Base-by-base conservation (phyloP, 2,797 vertebrate species). In the Diglossa cyanea region DNA sequence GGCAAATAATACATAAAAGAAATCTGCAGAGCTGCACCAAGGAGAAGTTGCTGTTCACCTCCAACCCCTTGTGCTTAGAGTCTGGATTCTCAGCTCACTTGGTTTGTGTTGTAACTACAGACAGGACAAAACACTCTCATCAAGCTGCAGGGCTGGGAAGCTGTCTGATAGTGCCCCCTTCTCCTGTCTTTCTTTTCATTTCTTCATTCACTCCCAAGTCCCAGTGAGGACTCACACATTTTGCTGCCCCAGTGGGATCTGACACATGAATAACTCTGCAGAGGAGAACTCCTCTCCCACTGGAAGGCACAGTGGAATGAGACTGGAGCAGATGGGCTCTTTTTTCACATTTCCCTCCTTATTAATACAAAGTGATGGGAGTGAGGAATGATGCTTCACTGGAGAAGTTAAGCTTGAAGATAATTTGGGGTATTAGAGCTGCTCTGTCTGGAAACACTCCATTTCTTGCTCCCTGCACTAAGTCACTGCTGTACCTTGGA, bases 341-440 rank as follows among this genome's bases (percentile, higher is more conserved):
- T 73, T 76, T 95, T 81, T 87, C 73, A 83, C 8, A 1, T 74
- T 74, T 53, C 37, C 6, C 23, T 82, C 61, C 65, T 81, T 66
- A 60, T 54, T 95, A 93, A 96, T 76, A 26, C 33, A 33, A 77
- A 86, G 66, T 54, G 94, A 95, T 82, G 63, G 71, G 50, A 95
- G 71, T 62, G 65, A 93, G 61, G 77, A 89, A 66, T 86, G 70
- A 78, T 30, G 74, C 76, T 91, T 95, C 86, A 75, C 39, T 85
- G 74, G 73, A 81, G 74, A 94, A 94, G 86, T 83, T 77, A 93
- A 80, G 47, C 89, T 84, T 61, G 91, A 93, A 93, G 81, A 95
- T 47, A 95, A 92, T 92, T 85, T 86, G 42, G 71, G 79, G 3
- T 54, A 57, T 86, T 89, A 90, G 58, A 37, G 71, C 66, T 61